phyloP scores from a whole-genome alignment of 2,113 vertebrate genomes.

The Nycticebus coucang region DNA sequence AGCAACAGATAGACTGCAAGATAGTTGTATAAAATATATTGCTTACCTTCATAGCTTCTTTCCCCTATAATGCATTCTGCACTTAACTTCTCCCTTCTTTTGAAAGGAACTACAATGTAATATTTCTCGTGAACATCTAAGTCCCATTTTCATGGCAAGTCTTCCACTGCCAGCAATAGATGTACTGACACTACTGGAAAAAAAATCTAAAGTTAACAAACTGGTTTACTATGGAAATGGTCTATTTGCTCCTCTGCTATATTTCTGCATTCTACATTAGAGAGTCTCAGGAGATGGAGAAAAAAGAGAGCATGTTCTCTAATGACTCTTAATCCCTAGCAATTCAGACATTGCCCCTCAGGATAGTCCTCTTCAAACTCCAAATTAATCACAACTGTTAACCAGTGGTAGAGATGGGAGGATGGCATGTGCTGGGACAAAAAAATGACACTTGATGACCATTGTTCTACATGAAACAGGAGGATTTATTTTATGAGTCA shows the following conservation, averaged over 20 bases:
- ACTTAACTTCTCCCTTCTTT: neutral
- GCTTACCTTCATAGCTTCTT: too few relatives aligned
- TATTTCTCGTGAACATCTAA: neutral
- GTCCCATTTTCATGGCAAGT: neutral
- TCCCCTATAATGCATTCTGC: neutral
- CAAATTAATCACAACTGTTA: rapidly evolving
- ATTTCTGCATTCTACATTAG: neutral
- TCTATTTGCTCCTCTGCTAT: neutral
- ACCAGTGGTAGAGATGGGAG: rapidly evolving
- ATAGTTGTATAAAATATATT: neutral
- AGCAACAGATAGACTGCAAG: neutral
- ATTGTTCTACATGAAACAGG: neutral
- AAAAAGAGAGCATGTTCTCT: neutral
- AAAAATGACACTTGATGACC: neutral
- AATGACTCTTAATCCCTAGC: neutral
- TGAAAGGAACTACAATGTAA: neutral
- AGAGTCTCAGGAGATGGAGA: neutral
- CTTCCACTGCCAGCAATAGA: neutral
- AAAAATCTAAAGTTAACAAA: neutral
- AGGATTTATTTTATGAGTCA: neutral
- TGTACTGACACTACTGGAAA: neutral
- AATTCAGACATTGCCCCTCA: neutral
- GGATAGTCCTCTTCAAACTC: neutral
- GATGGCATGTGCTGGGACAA: rapidly evolving
- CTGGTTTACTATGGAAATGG: neutral